phyloP scores from a whole-genome alignment of 2,113 vertebrate species.

The Pavo muticus region DNA sequence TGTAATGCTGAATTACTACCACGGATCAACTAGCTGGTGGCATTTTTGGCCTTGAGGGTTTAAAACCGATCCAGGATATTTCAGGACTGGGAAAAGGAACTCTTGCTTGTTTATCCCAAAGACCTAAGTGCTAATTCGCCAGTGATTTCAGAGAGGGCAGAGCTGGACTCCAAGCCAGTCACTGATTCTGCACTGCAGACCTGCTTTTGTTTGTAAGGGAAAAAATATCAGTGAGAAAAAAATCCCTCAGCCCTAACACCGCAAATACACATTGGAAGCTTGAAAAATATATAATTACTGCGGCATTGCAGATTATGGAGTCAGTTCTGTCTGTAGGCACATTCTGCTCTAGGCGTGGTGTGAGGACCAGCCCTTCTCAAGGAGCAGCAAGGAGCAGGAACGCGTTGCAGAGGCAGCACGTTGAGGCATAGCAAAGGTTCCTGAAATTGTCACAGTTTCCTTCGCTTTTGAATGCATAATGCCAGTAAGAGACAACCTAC shows the following conservation, averaged over 20 bases:
- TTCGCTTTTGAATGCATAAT: neutral
- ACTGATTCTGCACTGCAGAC: neutral
- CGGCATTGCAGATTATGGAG: conserved; percentile 12
- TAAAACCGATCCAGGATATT: neutral
- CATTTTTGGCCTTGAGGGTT: neutral
- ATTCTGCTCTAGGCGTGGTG: neutral
- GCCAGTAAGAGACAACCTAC: neutral
- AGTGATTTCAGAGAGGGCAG: neutral
- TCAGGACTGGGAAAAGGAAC: neutral
- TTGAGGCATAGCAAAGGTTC: neutral
- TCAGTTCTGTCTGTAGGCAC: neutral
- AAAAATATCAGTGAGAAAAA: neutral
- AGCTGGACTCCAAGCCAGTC: neutral
- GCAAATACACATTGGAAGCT: neutral
- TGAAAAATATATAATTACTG: conserved; percentile 41
- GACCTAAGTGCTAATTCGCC: neutral
- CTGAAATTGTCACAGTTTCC: neutral
- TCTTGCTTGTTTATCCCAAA: neutral
- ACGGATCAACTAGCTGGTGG: neutral
- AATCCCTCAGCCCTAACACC: neutral
- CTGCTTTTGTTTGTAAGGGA: neutral
- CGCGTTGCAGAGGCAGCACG: neutral
- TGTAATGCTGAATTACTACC: neutral
- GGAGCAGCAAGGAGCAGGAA: neutral
- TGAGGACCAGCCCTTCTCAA: neutral